phyloP scores from a whole-genome alignment of 2,888 invertebrate genomes.

The Temnothorax unifasciatus region DNA sequence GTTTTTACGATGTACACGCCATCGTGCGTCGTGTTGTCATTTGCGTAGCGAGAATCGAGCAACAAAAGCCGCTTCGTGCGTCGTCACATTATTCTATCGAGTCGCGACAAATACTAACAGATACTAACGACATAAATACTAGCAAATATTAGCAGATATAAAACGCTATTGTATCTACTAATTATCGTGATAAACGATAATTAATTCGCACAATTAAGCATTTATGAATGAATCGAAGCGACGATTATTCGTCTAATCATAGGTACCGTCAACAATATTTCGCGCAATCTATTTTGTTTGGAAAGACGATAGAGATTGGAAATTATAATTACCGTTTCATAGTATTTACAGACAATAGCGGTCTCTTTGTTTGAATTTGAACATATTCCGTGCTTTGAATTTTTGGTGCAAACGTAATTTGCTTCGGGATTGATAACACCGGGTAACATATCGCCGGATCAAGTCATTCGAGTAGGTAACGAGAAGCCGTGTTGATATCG shows the following conservation, averaged over 20 bases:
- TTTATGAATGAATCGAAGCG: neutral
- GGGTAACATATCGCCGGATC: neutral
- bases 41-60: neutral
- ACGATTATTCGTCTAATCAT: neutral
- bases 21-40: neutral
- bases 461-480: neutral
- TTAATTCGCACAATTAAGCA: neutral
- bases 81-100: neutral
- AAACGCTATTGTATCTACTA: neutral
- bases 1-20: neutral
- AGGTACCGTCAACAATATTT: neutral
- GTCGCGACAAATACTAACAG: neutral
- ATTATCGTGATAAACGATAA: neutral
- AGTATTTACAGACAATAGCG: neutral
- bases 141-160: neutral
- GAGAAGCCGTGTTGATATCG: neutral
- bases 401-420: constrained; percentile 9
- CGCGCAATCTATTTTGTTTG: neutral
- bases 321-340: neutral
- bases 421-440: neutral
- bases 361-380: neutral
- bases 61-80: neutral
- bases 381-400: neutral
- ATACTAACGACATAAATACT: too few relatives aligned
- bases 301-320: neutral